A percentile compares a stretch with the other conserved stretches of the same genome.
These are phyloP conservation scores for Ischnura elegans DNA, from an alignment of 2,888 invertebrate species.

Conservation along the genomic window DNA sequence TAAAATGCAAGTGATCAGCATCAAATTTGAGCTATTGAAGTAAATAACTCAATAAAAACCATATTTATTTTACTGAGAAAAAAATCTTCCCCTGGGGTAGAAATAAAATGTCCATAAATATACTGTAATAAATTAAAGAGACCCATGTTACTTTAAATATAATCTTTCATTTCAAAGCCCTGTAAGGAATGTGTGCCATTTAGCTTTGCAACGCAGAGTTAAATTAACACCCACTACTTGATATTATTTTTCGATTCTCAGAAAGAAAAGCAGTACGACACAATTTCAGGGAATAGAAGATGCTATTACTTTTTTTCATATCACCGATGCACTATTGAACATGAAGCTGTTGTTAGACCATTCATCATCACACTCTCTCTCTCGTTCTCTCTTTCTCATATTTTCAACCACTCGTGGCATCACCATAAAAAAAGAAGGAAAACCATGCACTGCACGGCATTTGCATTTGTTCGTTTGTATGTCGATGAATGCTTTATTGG, in stretches of 20 bases:
- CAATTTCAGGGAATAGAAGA: constrained; percentile 65
- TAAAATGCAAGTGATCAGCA: neutral
- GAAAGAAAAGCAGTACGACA: constrained; percentile 65
- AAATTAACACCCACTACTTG: constrained; percentile 64
- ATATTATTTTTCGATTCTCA: constrained; percentile 55
- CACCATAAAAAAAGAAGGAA: constrained; percentile 67
- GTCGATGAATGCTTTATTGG: constrained; percentile 65
- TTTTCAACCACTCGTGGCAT: constrained; percentile 56
- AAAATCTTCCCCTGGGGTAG: constrained; percentile 29
- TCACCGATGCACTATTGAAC: constrained; percentile 65
- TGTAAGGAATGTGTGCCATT: constrained; percentile 63
- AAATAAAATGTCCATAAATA: constrained; percentile 57
- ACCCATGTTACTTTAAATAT: constrained; percentile 59
- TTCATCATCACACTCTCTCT: constrained; percentile 67
- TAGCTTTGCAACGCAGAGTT: constrained; percentile 56
- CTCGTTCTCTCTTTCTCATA: constrained; percentile 60
- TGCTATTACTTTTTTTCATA: constrained; percentile 55
- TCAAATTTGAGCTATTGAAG: neutral
- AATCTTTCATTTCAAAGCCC: constrained; percentile 55
- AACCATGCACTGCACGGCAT: constrained; percentile 65
- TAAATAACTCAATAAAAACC: neutral
- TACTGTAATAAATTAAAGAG: constrained; percentile 56
- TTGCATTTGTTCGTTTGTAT: constrained; percentile 65
- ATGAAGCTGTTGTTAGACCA: constrained; percentile 65
- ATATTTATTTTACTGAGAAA: constrained; percentile 47